phyloP scores from a whole-genome alignment of 2,797 vertebrate genomes.

The Hapalemur alaotrensis region DNA sequence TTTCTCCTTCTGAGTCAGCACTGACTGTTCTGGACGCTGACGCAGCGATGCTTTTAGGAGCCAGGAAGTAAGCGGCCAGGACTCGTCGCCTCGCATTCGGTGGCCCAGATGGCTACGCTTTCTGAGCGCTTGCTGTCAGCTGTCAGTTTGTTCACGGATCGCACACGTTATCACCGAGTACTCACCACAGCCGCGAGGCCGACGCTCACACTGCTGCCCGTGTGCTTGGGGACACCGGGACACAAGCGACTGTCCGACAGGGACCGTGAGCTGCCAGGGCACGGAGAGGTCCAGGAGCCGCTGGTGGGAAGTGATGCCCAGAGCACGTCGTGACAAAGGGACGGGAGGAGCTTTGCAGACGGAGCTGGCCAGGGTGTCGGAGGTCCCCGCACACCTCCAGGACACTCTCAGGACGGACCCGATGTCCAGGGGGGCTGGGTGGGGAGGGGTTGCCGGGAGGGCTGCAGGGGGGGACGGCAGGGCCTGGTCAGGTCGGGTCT shows the following conservation, averaged over 20 bases:
- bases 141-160: neutral
- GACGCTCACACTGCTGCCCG: neutral
- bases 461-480: no score
- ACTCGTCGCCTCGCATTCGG: neutral
- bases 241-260: neutral
- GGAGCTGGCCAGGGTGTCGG: neutral
- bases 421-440: neutral
- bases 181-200: neutral
- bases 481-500: neutral
- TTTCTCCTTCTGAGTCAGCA: neutral
- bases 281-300: neutral
- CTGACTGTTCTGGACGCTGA: neutral
- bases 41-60: neutral
- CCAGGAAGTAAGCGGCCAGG: neutral
- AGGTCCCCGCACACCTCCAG: neutral
- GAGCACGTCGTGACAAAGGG: neutral
- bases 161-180: neutral
- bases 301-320: neutral
- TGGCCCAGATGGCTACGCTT: no score
- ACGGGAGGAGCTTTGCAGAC: neutral
- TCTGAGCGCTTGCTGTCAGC: neutral
- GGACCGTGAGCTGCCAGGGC: neutral
- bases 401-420: neutral
- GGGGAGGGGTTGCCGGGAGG: no score
- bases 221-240: neutral